phyloP scores from a whole-genome alignment of 2,113 vertebrate genomes.

The Lycaon pictus region DNA sequence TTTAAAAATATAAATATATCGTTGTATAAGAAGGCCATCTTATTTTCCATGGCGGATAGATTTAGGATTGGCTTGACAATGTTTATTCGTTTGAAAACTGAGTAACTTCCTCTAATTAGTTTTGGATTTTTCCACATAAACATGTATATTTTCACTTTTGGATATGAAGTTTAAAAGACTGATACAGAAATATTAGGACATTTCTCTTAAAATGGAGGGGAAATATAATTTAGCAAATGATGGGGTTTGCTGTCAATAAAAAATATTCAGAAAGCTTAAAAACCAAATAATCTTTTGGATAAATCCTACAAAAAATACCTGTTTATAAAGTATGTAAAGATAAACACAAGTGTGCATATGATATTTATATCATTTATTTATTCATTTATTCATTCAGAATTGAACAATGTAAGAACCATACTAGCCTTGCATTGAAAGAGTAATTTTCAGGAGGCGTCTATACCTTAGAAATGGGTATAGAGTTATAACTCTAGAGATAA shows the following conservation, averaged over 20 bases:
- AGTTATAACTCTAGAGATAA: neutral
- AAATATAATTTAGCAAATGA: constrained; percentile 66
- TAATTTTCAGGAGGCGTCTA: neutral
- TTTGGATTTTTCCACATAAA: constrained; percentile 76
- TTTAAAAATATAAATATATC: constrained; percentile 39
- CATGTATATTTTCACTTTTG: constrained; percentile 22
- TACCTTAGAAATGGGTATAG: neutral
- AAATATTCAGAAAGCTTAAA: constrained; percentile 72
- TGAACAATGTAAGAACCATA: constrained; percentile 19
- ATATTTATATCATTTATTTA: neutral
- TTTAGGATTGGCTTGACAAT: constrained; percentile 28
- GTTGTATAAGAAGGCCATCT: neutral
- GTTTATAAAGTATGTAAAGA: neutral
- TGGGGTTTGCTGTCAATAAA: constrained; percentile 71
- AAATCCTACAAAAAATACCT: neutral
- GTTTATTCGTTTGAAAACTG: constrained; percentile 70
- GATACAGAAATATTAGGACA: constrained; percentile 40
- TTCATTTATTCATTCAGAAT: neutral
- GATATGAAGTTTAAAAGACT: constrained; percentile 72
- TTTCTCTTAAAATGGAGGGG: constrained; percentile 62
- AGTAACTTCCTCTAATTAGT: constrained; percentile 76
- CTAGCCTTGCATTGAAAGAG: neutral
- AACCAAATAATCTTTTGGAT: constrained; percentile 67
- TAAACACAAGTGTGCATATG: neutral
- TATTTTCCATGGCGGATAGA: constrained; percentile 56